Conservation (phyloP, 1,140 invertebrate genomes). For the Agraylea sexmaculata region DNA sequence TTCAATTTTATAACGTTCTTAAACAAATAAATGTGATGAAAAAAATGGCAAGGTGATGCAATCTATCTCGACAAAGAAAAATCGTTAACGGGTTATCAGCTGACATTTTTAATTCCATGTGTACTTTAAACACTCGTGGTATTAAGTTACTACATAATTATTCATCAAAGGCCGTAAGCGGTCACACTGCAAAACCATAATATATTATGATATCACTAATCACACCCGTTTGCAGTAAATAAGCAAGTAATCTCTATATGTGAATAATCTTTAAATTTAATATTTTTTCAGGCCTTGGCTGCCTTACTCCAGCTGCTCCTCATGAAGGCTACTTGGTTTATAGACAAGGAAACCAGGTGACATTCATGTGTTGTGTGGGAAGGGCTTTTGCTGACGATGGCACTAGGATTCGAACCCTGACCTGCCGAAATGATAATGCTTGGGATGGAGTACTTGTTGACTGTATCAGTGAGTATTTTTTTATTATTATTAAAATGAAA, state of each 20-base stretch:
- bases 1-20: too few relatives aligned
- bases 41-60: too few relatives aligned
- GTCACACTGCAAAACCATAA: background rate
- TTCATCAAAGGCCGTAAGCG: background rate
- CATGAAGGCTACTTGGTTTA: constrained; percentile 46
- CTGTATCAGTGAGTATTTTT: constrained; percentile 44
- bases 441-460: constrained; percentile 46
- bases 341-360: constrained; percentile 40
- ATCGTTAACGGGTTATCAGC: constrained; percentile 3
- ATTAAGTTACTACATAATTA: too few relatives aligned
- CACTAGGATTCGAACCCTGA: constrained; percentile 36
- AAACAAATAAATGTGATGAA: too few relatives aligned
- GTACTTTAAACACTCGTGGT: background rate
- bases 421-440: constrained; percentile 42
- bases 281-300: constrained; percentile 41
- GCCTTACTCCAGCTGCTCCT: constrained; percentile 42
- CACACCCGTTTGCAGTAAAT: constrained; percentile 6
- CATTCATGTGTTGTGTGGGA: constrained; percentile 47
- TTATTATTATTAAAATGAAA: too few relatives aligned
- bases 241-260: background rate
- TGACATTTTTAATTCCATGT: background rate
- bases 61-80: too few relatives aligned
- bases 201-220: background rate
- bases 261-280: constrained; percentile 5
- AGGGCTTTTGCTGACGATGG: constrained; percentile 45